phyloP scores from a whole-genome alignment of 2,113 vertebrate genomes.

The Poeciliopsis retropinna region DNA sequence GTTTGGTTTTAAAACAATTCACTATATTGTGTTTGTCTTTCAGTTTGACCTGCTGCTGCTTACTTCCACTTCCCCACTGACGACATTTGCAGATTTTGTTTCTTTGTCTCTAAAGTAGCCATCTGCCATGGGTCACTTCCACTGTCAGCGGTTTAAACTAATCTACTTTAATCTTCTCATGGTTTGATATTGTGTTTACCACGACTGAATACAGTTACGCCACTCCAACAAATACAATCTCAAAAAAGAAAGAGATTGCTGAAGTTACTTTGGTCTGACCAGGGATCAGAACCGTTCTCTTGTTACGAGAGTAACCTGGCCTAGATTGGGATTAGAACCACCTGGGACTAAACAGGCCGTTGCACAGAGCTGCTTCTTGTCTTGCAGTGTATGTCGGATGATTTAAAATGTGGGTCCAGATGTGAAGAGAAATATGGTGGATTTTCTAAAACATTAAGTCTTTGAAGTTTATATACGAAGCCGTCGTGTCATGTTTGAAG shows the following conservation, averaged over 20 bases:
- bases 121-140: too few species aligned
- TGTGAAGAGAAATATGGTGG: too few species aligned
- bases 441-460: too few species aligned
- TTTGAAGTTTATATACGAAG: background rate
- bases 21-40: too few species aligned
- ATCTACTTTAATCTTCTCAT: too few species aligned
- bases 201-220: background rate
- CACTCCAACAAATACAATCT: background rate
- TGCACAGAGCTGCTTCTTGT: background rate
- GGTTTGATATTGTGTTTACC: background rate
- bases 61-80: too few species aligned
- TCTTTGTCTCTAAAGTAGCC: too few species aligned
- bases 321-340: background rate
- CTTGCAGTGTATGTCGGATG: background rate
- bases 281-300: background rate
- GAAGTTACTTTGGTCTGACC: background rate
- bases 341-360: background rate
- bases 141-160: too few species aligned
- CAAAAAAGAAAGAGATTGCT: background rate
- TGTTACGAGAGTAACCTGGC: background rate
- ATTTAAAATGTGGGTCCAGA: too few species aligned
- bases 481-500: background rate
- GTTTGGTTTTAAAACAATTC: background rate
- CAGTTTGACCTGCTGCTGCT: too few species aligned
- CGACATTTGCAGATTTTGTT: too few species aligned